phyloP scores from a whole-genome alignment of 2,888 invertebrate species.

The Abscondita cerata region DNA sequence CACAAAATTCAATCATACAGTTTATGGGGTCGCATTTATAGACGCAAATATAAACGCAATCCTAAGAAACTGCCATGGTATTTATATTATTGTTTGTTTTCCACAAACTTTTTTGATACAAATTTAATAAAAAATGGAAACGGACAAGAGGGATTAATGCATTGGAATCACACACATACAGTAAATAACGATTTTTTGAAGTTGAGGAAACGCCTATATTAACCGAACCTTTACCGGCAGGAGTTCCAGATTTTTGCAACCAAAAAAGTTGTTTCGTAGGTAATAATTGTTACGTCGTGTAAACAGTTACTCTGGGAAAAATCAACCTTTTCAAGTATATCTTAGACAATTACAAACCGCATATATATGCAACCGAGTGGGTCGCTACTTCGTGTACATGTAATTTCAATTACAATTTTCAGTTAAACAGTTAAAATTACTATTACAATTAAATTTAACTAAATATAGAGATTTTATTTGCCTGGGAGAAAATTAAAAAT shows the following conservation, averaged over 20 bases:
- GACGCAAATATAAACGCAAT: constrained; percentile 23
- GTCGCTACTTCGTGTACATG: constrained; percentile 60
- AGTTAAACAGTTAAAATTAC: too few species aligned
- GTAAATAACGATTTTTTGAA: constrained; percentile 57
- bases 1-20: constrained; percentile 46
- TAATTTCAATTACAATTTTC: constrained; percentile 56
- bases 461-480: too few species aligned
- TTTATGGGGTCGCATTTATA: constrained; percentile 15
- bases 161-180: constrained; percentile 53
- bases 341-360: constrained; percentile 61
- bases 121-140: constrained; percentile 59
- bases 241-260: constrained; percentile 56
- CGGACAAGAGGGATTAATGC: constrained; percentile 54
- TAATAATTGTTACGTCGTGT: constrained; percentile 59
- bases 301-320: constrained; percentile 57
- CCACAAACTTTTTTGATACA: constrained; percentile 51
- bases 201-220: constrained; percentile 62
- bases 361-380: constrained; percentile 62
- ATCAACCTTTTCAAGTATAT: constrained; percentile 56
- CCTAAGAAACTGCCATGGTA: constrained; percentile 47
- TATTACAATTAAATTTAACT: too few species aligned
- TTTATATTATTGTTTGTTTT: constrained; percentile 51
- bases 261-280: constrained; percentile 62
- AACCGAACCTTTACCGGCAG: constrained; percentile 55
- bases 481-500: too few species aligned